Evolutionary conservation across 2,888 invertebrate species (phyloP), one percentile per base, ranked within the genome.

Genomic region (Sinohyriopsis cumingii): DNA sequence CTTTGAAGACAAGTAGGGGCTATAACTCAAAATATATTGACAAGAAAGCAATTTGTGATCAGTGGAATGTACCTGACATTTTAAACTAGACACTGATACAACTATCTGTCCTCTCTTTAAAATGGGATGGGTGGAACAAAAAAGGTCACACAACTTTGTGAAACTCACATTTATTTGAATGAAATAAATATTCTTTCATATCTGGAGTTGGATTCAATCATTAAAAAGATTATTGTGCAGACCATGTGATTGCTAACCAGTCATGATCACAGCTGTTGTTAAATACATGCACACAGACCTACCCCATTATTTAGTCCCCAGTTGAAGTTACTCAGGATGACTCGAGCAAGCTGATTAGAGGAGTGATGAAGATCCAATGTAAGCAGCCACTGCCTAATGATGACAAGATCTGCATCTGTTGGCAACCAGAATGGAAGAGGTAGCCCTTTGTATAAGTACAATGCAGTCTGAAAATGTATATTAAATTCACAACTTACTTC

Each of bases 381-480:
- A 45, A 94, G 90, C 67, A 95, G 86, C 93, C 95, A 94, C 76
- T 91, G 91, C 1, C 93, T 92, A 20, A 95, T 89, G 7, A 80
- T 73, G 28, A 67, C 63, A 9, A 82, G 60, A 89, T 95, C 95
- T 53, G 92, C 91, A 73, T 93, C 93, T 56, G 90, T 91, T 0
- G 94, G 94, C 64, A 91, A 91, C 95, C 95, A 95, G 68, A 92
- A 91, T 55, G 92, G 91, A 61, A 95, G 90, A 0, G 94, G 94
- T 61, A 95, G 87, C 65, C 94, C 94, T 84, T 93, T 93, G 81
- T 94, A 94, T 54, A 95, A 90, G 89, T 94, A 94, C 28, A 94
- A 86, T 20, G 93, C 91, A 83, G 92, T 88, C 92, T 92, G 76
- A 12, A 81, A 78, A 55, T 45, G 59, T 63, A 59, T 59, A 45